Evolutionary conservation across 2,797 vertebrate genomes (phyloP).

Genomic region (Peromyscus aztecus): DNA sequence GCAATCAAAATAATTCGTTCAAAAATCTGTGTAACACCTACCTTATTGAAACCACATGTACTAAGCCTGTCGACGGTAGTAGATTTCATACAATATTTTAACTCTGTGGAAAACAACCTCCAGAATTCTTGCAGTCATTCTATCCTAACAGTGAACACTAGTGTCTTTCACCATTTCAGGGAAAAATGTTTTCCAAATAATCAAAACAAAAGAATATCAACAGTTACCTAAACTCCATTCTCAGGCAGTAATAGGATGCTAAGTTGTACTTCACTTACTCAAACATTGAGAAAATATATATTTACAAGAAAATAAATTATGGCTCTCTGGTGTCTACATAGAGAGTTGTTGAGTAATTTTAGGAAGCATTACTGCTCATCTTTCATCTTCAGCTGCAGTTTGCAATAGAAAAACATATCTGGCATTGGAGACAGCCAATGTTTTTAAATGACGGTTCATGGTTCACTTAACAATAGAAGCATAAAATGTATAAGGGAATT

Average conservation of each 20-base stretch:
- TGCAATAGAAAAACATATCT: neutral
- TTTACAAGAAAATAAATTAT: slow-evolving; percentile 38
- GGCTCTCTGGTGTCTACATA: neutral
- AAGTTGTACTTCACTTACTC: slow-evolving; percentile 3
- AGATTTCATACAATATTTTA: neutral
- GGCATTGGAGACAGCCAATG: neutral
- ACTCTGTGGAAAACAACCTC: neutral
- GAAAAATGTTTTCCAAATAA: slow-evolving; percentile 30
- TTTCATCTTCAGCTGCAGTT: neutral
- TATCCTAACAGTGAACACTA: neutral
- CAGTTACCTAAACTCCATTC: neutral
- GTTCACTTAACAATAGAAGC: neutral
- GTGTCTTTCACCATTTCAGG: neutral
- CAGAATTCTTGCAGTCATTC: neutral
- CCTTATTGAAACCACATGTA: neutral
- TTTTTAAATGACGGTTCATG: neutral
- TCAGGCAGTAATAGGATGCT: neutral
- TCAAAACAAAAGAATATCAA: slow-evolving; percentile 40
- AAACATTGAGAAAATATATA: neutral
- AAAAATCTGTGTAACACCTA: neutral
- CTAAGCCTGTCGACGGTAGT: neutral
- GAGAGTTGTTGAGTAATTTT: neutral
- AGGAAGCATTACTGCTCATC: neutral
- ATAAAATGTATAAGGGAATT: slow-evolving; percentile 21
- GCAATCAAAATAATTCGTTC: neutral